phyloP scores from a whole-genome alignment of 2,113 vertebrate species.

The Chaenogobius annularis region DNA sequence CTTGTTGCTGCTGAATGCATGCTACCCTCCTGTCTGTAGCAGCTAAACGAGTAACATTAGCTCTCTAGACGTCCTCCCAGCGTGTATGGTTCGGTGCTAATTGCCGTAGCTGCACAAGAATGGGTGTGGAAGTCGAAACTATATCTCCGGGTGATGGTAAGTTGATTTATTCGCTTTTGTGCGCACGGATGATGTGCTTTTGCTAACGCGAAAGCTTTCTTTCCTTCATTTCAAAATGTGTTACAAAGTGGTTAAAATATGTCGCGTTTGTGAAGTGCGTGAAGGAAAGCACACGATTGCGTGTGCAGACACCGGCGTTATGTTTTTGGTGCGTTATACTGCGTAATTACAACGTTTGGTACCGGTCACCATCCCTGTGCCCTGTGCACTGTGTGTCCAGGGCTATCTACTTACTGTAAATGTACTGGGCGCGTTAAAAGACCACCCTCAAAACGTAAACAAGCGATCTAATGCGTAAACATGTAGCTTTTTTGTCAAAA shows the following conservation, averaged over 20 bases:
- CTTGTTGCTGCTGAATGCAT: conserved; percentile 47
- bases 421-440: not conserved
- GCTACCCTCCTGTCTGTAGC: conserved; percentile 42
- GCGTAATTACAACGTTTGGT: not conserved
- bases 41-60: conserved; percentile 13
- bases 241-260: not conserved
- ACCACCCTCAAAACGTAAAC: not conserved
- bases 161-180: conserved; percentile 40
- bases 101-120: conserved; percentile 57
- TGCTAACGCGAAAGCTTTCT: conserved; percentile 2
- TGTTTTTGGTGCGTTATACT: not conserved
- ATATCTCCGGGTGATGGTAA: conserved; percentile 95
- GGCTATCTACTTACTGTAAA: conserved; percentile 11
- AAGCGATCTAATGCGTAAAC: not conserved
- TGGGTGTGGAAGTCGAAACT: conserved; percentile 95
- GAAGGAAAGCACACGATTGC: not conserved
- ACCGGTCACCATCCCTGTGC: not conserved
- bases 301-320: not conserved
- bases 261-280: fast-evolving
- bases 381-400: conserved; percentile 21
- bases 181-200: conserved; percentile 25
- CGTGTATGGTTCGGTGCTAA: conserved; percentile 43
- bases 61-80: conserved; percentile 14
- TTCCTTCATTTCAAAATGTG: conserved; percentile 14
- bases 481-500: not conserved